Percentiles rank a stretch among this genome's conserved stretches.
These are phyloP conservation scores for Sylvilagus floridanus DNA, from an alignment of 2,797 vertebrate species.

Conservation along the genomic window DNA sequence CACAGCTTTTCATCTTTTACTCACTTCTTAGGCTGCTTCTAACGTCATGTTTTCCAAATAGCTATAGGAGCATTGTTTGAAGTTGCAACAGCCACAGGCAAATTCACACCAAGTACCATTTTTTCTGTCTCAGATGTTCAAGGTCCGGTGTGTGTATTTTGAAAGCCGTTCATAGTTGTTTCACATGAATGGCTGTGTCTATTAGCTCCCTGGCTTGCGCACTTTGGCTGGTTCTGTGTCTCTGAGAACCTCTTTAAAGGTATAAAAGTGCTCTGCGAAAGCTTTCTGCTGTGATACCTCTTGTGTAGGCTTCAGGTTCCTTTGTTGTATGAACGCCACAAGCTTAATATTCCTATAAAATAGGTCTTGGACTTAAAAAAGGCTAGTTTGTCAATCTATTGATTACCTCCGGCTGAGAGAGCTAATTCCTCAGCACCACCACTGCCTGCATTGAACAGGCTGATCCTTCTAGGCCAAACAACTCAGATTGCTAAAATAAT, in stretches of 20 bases:
- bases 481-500: conserved; percentile 74
- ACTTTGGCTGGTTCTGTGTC: conserved; percentile 46
- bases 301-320: conserved; percentile 55
- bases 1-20: conserved; percentile 62
- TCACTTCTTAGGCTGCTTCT: conserved; percentile 62
- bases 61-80: conserved; percentile 72
- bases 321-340: conserved; percentile 70
- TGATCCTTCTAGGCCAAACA: conserved; percentile 72
- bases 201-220: not conserved
- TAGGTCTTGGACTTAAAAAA: conserved; percentile 76
- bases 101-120: conserved; percentile 61
- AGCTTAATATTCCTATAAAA: conserved; percentile 80
- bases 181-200: conserved; percentile 66
- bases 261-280: not conserved
- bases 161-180: conserved; percentile 59
- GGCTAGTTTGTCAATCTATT: conserved; percentile 82
- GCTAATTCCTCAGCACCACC: conserved; percentile 66
- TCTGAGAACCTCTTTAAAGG: conserved; percentile 67
- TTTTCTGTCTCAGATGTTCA: conserved; percentile 49
- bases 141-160: conserved; percentile 71
- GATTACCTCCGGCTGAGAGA: conserved; percentile 75
- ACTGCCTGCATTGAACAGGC: conserved; percentile 66
- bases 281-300: conserved; percentile 73
- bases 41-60: conserved; percentile 73
- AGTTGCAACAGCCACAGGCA: conserved; percentile 64